Evolutionary conservation across 2,797 vertebrate species (phyloP), one percentile per base, ranked within the genome.

Genomic region (Pipistrellus kuhlii): DNA sequence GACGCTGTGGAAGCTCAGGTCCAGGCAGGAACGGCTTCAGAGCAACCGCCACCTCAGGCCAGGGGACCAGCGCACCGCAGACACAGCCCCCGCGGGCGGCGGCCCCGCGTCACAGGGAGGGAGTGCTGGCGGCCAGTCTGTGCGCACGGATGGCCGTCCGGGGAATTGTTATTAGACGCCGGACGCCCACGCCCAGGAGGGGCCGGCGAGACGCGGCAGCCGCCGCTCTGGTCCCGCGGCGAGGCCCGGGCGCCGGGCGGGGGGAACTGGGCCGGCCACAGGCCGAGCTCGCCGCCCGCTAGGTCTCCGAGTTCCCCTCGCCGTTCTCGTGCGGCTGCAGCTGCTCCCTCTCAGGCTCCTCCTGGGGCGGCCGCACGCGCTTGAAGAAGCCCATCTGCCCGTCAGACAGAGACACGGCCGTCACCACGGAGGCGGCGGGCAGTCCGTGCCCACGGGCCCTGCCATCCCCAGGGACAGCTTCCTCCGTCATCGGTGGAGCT

Each of bases 311-410:
- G 94, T 98, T 99, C 76, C 98, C 98, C 97, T 99, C 99, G n/a
- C 99, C 99, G 2, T 99, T 99, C 98, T 99, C 99, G 55, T 99
- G 99, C 0, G 99, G 99, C 85, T 99, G 99, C 81, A 99, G 98
- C 93, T 99, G 99, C 93, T 99, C 99, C 97, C 99, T 99, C 97
- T 99, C 99, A 3, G 98, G 98, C 86, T 99, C 99, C 87, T 99
- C 99, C 97, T 99, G 99, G 17, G 99, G 99, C 62, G 99, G 99
- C 84, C 99, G 99, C 48, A 99, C 99, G 17, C 99, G 98, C 96
- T 99, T 99, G 96, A 99, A 99, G 98, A 99, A 99, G 14, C 99
- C 99, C 98, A 99, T 71, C 99, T 99, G 97, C 71, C 80, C 66
- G 94, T 41, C 7, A 41, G 38, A 41, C 7, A 41, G 38, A 41